These are phyloP conservation scores for Uropetala carovei DNA, from an alignment of 2,888 invertebrate genomes.

Conservation along the genomic window DNA sequence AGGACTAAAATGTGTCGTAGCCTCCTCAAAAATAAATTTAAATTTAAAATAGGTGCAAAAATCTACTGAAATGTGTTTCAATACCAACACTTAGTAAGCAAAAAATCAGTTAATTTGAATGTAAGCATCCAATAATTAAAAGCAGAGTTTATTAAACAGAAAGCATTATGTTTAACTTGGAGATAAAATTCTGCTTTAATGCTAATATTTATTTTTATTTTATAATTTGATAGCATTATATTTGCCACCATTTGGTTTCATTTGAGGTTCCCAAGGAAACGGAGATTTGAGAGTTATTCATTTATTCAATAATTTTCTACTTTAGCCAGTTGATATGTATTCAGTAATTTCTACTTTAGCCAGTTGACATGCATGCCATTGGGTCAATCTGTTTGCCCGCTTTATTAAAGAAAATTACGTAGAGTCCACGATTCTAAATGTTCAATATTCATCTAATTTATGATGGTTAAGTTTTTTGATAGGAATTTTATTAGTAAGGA, in stretches of 20 bases:
- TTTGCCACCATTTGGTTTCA: slow-evolving; percentile 46
- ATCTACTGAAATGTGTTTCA: slow-evolving; percentile 60
- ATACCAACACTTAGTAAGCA: slow-evolving; percentile 64
- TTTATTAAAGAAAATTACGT: slow-evolving; percentile 56
- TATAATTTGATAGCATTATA: slow-evolving; percentile 52
- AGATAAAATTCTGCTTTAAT: slow-evolving; percentile 65
- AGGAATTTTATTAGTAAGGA: slow-evolving; percentile 53
- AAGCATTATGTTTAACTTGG: slow-evolving; percentile 65
- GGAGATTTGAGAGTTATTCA: slow-evolving; percentile 46
- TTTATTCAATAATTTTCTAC: slow-evolving; percentile 58
- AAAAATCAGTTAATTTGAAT: slow-evolving; percentile 62
- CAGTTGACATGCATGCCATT: slow-evolving; percentile 61
- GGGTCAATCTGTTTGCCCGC: slow-evolving; percentile 49
- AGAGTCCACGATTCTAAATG: slow-evolving; percentile 59
- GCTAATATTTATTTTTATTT: slow-evolving; percentile 51
- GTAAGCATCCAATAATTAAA: slow-evolving; percentile 65
- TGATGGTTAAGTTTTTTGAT: slow-evolving; percentile 54
- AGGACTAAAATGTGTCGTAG: slow-evolving; percentile 68
- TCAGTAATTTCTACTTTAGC: slow-evolving; percentile 61
- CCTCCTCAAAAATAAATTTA: slow-evolving; percentile 68
- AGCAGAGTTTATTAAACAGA: slow-evolving; percentile 65
- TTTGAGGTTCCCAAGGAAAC: slow-evolving; percentile 53
- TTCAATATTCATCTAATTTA: slow-evolving; percentile 49
- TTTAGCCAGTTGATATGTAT: neutral
- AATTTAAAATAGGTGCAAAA: slow-evolving; percentile 64